Base-by-base conservation (phyloP, 2,113 vertebrate genomes). In the Ictidomys tridecemlineatus region DNA sequence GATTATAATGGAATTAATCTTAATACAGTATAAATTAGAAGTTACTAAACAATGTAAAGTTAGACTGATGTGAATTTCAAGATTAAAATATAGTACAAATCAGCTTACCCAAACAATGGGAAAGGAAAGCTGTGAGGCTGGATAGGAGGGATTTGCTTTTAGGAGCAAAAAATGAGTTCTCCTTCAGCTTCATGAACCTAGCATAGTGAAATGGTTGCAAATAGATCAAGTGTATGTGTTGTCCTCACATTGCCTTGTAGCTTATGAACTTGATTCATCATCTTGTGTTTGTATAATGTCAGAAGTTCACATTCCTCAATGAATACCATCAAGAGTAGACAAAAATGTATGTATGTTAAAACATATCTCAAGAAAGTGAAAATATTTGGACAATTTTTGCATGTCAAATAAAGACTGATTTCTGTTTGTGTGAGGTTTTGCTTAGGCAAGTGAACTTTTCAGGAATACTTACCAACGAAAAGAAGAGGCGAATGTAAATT, bases 1-100 rank as follows among this genome's bases (percentile, higher is more conserved):
- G 53, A 22, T 98, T 74, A 82, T 95, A 98, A 97, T 85, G 72
- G 65, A 96, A 98, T 97, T 97, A 97, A 97, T 98, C 91, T 82
- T 83, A 97, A 92, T 96, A 85, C 53, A 72, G 70, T 86, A 89
- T 97, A 97, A 98, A 97, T 98, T 42, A 98, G 93, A 97, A 88
- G 39, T 91, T 84, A 95, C 58, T 96, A 92, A 93, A 96, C 37
- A 97, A 96, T 96, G 69, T 83, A 76, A 96, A 97, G 94, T 98
- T 97, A 93, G 63, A 91, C 92, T 95, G 67, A 95, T 97, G 70
- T 1, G 7, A 83, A 74, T 89, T 73, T 95, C 83, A 95, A 56
- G 95, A 98, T 67, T 91, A 56, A 85, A 97, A 97, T 89, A 58
- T 8, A 95, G 72, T 92, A 0, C 82, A 91, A 77, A 92, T 34